Evolutionary conservation across 2,797 vertebrate species (phyloP), one percentile per base, ranked within the genome.

Genomic region (Helicolenus hilgendorfi): DNA sequence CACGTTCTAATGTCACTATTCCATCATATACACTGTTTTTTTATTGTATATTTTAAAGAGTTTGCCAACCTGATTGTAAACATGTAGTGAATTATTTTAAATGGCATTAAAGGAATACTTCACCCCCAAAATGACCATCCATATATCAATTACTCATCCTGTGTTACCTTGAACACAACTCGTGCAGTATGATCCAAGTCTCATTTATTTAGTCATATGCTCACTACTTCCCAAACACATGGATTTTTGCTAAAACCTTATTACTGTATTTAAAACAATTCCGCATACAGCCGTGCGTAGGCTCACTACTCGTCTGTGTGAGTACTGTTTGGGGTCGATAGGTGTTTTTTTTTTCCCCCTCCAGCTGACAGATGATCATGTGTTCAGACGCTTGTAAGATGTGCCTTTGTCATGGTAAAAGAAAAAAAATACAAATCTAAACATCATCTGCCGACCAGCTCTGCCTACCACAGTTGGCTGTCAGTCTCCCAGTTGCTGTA

Each of bases 381-480:
- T 72, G 24, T 56, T 35, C 20, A 71, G 20, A 56, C 3, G 11
- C 35, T 65, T 69, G 15, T 36, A 33, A 41, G 24, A 64, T 60
- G 45, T 38, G n/a, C 8, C 10, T 74, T 45, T 63, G 22, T 86
- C 45, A 79, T 55, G 13, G 56, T 27, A 64, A 18, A 45, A 36
- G 33, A 31, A 20, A 41, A 55, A 11, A 36, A 22, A 7, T 10
- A 59, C 27, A 41, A 31, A 81, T 86, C 41, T 79, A 31, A 79
- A 79, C 26, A 59, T 58, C n/a, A 63, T 87, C 31, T 76, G 35
- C n/a, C 20, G 6, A 35, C 15, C 41, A 67, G 73, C 45, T 70
- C 36, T 77, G 58, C 26, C 45, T 26, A 15, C 56, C 2, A 8
- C 36, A 18, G 68, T 20, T 27, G 14, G 20, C 62, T 49, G 53